phyloP scores from a whole-genome alignment of 1,140 invertebrate species.

The Drosophila malerkotliana region DNA sequence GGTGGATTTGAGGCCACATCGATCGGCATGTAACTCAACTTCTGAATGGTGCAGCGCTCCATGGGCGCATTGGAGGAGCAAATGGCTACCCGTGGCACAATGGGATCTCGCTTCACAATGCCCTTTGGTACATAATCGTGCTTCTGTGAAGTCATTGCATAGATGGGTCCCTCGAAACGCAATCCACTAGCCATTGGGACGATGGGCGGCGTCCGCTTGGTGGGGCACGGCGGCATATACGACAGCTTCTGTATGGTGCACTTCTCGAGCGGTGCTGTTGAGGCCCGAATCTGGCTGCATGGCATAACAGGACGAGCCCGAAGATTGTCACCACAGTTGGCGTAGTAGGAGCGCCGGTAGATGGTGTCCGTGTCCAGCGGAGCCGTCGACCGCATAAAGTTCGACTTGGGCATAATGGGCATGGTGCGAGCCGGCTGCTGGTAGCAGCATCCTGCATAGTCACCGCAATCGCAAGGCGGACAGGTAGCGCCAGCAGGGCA shows the following conservation, averaged over 20 bases:
- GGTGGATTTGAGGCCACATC: conserved; percentile 82
- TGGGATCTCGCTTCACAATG: conserved; percentile 84
- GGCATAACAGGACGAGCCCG: conserved; percentile 82
- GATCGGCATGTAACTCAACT: conserved; percentile 85
- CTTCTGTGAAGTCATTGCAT: conserved; percentile 89
- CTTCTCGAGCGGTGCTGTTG: conserved; percentile 84
- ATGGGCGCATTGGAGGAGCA: conserved; percentile 85
- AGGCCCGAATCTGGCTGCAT: conserved; percentile 62
- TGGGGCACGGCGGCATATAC: conserved; percentile 85
- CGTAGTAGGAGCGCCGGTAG: conserved; percentile 86
- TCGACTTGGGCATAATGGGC: conserved; percentile 85
- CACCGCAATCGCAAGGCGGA: conserved; percentile 72
- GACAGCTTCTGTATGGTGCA: conserved; percentile 85
- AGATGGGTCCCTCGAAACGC: conserved; percentile 87
- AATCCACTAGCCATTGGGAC: conserved; percentile 63
- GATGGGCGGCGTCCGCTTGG: conserved; percentile 80
- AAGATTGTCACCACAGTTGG: conserved; percentile 55
- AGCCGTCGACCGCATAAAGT: conserved; percentile 84
- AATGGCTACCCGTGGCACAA: conserved; percentile 85
- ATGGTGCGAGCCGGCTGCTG: conserved; percentile 85
- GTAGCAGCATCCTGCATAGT: conserved; percentile 85
- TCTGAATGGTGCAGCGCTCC: conserved; percentile 85
- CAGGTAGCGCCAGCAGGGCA: conserved; percentile 58
- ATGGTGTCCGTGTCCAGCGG: conserved; percentile 86
- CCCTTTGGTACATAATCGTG: conserved; percentile 90